Evolutionary conservation across 2,888 invertebrate genomes (phyloP), one percentile per base, ranked within the genome.

Genomic region (Epinotia demarniana): DNA sequence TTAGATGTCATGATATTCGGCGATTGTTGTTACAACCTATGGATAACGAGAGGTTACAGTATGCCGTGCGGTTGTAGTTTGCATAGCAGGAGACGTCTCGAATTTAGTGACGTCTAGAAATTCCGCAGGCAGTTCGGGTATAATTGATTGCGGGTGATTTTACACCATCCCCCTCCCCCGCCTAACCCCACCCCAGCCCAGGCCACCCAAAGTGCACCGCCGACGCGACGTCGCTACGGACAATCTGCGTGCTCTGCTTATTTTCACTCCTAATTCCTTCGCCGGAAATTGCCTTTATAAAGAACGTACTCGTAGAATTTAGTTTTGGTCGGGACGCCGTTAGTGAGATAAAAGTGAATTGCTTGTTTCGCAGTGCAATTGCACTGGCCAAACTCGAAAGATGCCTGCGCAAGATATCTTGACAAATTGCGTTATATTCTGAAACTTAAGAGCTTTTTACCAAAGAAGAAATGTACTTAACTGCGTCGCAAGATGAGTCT

Each of bases 71-170:
- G 64, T 71, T 75, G 66, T 71, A 75, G 64, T 67, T 67, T 75
- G 75, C 67, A 75, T 72, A 72, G 75, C 60, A 63, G 71, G 71
- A 70, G 75, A 75, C 72, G 75, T 72, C 75, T 75, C 71, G 75
- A 75, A 89, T 90, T 90, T 90, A 89, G 92, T 91, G 90, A 90
- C 86, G 90, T 90, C 89, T 90, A 90, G 92, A 92, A 93, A 92
- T 93, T 92, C 91, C 86, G 89, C 90, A 92, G 92, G 92, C 93
- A 92, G 92, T 93, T 93, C 90, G 92, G 92, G 91, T 93, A 93
- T 93, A 94, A 93, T 93, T 93, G 93, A 94, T 93, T 92, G 93
- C 89, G 93, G 93, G 93, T 93, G 93, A 93, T 93, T 93, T 93
- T 93, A 90, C 91, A 91, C 91, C 91, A 89, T 92, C 92, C 90